These are phyloP conservation scores for Polypedilum pembai DNA, from an alignment of 1,140 invertebrate species.

Conservation along the genomic window DNA sequence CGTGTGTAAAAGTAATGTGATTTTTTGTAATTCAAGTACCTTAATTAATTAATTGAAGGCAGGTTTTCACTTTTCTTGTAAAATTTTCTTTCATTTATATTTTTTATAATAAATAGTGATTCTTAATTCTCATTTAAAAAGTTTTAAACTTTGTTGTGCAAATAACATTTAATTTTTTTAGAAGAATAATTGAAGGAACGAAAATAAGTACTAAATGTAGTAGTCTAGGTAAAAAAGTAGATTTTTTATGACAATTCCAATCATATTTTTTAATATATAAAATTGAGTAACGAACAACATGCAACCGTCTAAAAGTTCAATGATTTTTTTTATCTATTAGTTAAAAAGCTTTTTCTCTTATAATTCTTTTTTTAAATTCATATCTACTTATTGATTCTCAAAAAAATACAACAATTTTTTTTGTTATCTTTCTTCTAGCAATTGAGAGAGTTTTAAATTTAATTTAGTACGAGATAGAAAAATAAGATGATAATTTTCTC, in stretches of 20 bases:
- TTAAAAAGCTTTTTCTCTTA: constrained; percentile 1
- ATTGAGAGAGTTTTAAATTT: no score
- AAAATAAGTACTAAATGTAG: not conserved
- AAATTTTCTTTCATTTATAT: no score
- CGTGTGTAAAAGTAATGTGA: no score
- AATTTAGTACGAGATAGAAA: no score
- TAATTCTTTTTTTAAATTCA: not conserved
- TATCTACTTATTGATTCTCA: not conserved
- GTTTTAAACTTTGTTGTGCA: constrained; percentile 12
- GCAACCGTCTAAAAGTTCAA: constrained; percentile 5
- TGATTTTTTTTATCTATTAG: not conserved
- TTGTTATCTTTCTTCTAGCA: not conserved
- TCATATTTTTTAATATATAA: not conserved
- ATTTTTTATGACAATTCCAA: not conserved
- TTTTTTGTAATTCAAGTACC: no score
- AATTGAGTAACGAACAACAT: constrained; percentile 4
- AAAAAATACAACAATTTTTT: constrained; percentile 13
- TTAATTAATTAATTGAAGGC: no score
- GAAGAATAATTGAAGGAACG: not conserved
- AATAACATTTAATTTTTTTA: not conserved
- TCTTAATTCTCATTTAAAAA: not conserved
- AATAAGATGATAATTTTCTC: no score
- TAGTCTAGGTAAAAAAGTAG: not conserved
- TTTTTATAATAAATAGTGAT: not conserved
- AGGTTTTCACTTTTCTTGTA: no score